Evolutionary conservation across 2,888 invertebrate genomes (phyloP).

Genomic region (Pseudanteris insignis): DNA sequence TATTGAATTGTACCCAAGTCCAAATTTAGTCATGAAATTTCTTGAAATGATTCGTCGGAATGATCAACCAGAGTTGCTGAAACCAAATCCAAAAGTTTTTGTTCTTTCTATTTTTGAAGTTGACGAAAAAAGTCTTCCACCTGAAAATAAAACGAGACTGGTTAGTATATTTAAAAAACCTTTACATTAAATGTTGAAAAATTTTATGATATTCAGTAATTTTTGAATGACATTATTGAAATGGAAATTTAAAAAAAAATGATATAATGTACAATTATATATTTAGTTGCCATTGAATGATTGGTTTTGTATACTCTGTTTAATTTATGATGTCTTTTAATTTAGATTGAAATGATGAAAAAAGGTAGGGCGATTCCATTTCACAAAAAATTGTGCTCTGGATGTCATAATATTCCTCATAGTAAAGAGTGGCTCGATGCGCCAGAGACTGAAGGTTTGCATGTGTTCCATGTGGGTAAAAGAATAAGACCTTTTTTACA

Average conservation of each 20-base stretch:
- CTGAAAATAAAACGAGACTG: conserved; percentile 62
- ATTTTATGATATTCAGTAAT: too few relatives aligned
- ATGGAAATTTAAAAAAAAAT: neutral
- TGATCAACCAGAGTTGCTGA: conserved; percentile 72
- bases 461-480: conserved; percentile 86
- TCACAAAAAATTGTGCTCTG: conserved; percentile 88
- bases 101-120: conserved; percentile 92
- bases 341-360: conserved; percentile 74
- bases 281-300: neutral
- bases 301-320: neutral
- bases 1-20: conserved; percentile 90
- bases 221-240: too few relatives aligned
- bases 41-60: conserved; percentile 86
- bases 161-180: too few relatives aligned
- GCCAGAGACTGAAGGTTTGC: conserved; percentile 76
- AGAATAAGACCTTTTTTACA: conserved; percentile 80
- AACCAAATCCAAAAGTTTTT: conserved; percentile 78
- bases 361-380: conserved; percentile 87
- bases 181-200: too few relatives aligned
- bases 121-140: conserved; percentile 69
- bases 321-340: conserved; percentile 1
- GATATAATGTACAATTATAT: neutral
- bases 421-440: conserved; percentile 85
- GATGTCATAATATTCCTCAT: conserved; percentile 88
- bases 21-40: conserved; percentile 81